Percentiles rank a stretch among this genome's conserved stretches.
Conservation (phyloP, 1,140 invertebrate species). For the Brachionus asplanchnoidis region DNA sequence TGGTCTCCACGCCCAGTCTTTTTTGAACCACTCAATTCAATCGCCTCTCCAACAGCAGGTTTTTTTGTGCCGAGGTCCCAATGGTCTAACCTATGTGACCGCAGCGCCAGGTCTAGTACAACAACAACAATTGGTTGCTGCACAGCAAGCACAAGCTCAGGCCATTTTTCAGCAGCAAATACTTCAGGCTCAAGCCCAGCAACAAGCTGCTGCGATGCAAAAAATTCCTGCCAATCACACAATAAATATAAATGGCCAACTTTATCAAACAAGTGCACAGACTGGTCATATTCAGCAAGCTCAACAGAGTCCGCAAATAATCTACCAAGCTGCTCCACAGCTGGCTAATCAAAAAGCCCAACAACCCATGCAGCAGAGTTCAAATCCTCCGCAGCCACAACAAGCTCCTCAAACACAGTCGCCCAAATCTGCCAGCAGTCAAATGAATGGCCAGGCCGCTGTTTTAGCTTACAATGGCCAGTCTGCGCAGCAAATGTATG, state of each 20-base stretch:
- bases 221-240: not conserved
- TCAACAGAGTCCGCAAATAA: not conserved
- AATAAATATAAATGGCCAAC: not conserved
- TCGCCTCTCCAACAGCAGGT: not conserved
- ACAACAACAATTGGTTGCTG: conserved; percentile 1
- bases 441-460: not conserved
- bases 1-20: not conserved
- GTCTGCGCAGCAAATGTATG: not conserved
- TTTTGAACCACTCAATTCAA: not conserved
- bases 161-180: conserved; percentile 9
- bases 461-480: not conserved
- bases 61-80: not conserved
- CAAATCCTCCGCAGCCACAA: not conserved
- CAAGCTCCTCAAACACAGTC: not conserved
- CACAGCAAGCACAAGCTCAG: not conserved
- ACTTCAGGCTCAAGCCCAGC: not conserved
- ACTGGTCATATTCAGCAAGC: not conserved
- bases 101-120: not conserved
- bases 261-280: not conserved
- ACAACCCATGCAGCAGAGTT: not conserved
- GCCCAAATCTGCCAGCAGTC: not conserved
- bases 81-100: not conserved
- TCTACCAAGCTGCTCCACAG: conserved; percentile 16
- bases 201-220: not conserved
- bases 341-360: not conserved